Evolutionary conservation across 2,797 vertebrate genomes (phyloP).

Genomic region (Acanthiza pusilla): DNA sequence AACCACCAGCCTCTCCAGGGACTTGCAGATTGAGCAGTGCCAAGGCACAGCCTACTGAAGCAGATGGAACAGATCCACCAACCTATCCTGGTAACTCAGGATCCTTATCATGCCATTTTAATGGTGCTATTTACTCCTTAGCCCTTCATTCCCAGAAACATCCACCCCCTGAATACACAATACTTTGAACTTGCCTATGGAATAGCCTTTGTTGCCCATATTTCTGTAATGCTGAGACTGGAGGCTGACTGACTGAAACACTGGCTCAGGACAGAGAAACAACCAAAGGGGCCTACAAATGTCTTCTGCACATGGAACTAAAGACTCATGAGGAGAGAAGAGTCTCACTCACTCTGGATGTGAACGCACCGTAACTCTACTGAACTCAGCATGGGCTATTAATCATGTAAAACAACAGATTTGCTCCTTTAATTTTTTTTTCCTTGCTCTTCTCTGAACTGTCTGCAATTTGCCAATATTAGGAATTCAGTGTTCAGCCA

Average conservation of each 20-base stretch:
- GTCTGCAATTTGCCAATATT: background rate
- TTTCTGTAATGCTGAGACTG: background rate
- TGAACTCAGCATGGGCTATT: background rate
- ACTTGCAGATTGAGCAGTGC: background rate
- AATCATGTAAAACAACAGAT: background rate
- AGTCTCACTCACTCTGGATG: background rate
- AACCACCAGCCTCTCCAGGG: background rate
- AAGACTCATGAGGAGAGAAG: background rate
- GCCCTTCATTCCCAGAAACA: background rate
- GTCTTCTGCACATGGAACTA: background rate
- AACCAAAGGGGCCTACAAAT: background rate
- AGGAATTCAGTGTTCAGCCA: background rate
- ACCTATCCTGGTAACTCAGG: background rate
- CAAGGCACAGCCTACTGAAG: background rate
- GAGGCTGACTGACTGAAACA: background rate
- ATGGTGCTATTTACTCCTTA: background rate
- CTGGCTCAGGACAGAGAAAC: background rate
- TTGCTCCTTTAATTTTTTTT: background rate
- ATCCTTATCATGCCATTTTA: background rate
- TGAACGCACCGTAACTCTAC: background rate
- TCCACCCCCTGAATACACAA: background rate
- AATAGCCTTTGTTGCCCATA: background rate
- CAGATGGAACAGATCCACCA: background rate
- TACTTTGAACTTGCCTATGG: background rate
- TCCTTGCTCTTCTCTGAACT: background rate